Conservation (phyloP, 1,140 invertebrate species). For the Centruroides sculpturatus region DNA sequence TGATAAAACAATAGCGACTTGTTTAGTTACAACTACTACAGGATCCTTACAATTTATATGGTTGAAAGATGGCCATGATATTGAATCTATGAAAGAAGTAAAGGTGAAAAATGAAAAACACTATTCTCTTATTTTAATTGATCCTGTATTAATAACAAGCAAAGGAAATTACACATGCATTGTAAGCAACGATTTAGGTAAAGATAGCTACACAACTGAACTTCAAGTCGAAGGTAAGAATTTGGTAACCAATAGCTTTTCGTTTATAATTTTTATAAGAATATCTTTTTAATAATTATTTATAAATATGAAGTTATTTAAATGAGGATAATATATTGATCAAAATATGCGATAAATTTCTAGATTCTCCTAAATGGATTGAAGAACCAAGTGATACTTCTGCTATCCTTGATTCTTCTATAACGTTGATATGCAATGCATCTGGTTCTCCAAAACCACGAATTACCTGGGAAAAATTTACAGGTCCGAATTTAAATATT, state of each 20-base stretch:
- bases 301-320: constrained; percentile 22
- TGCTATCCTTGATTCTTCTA: neutral
- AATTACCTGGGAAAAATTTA: constrained; percentile 6
- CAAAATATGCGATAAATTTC: constrained; percentile 20
- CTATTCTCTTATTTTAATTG: constrained; percentile 49
- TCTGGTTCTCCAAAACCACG: constrained; percentile 1
- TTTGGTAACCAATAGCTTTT: too few species aligned
- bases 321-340: constrained; percentile 21
- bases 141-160: constrained; percentile 53
- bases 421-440: neutral
- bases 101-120: constrained; percentile 10
- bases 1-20: constrained; percentile 7
- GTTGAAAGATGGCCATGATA: constrained; percentile 1
- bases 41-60: constrained; percentile 5
- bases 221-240: constrained; percentile 58
- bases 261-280: too few species aligned
- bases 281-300: too few species aligned
- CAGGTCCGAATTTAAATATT: neutral
- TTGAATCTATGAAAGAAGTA: neutral
- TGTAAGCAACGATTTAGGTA: constrained; percentile 82
- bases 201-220: constrained; percentile 79
- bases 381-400: constrained; percentile 60
- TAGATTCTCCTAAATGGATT: constrained; percentile 82
- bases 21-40: neutral
- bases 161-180: constrained; percentile 70